These are phyloP conservation scores for Hypanus sabinus DNA, from an alignment of 2,113 vertebrate species.

Conservation along the genomic window DNA sequence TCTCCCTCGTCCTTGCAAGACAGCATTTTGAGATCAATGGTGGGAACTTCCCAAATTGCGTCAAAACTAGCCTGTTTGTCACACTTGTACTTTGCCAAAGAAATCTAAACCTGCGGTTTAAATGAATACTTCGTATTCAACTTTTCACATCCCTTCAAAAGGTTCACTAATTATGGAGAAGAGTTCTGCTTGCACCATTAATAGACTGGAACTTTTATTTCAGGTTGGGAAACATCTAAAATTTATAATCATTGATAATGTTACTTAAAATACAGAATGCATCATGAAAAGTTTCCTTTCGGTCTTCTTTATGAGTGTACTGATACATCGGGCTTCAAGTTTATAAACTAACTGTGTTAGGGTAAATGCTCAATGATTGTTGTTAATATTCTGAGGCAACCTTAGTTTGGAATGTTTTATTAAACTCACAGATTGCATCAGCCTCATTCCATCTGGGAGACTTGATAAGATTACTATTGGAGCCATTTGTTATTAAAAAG, in stretches of 20 bases:
- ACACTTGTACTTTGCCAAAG: background rate
- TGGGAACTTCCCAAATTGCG: background rate
- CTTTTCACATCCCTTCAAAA: background rate
- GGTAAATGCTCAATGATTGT: background rate
- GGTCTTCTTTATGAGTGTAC: background rate
- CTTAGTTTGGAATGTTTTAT: conserved; percentile 31
- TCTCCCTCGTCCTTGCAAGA: background rate
- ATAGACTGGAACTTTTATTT: conserved; percentile 7
- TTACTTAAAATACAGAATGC: background rate
- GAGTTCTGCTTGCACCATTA: background rate
- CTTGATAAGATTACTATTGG: conserved; percentile 22
- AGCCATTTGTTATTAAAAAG: conserved; percentile 30
- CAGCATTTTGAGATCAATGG: background rate
- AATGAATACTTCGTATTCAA: background rate
- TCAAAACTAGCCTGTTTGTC: background rate
- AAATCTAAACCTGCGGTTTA: conserved; percentile 14
- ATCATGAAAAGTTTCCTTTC: conserved; percentile 18
- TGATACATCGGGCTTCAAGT: background rate
- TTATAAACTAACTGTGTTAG: background rate
- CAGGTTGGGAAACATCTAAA: background rate
- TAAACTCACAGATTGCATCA: conserved; percentile 4
- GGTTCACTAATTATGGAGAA: background rate
- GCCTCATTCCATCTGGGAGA: conserved; percentile 6
- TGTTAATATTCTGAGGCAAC: conserved; percentile 24
- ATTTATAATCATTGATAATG: background rate